Base-by-base conservation (phyloP, 1,140 invertebrate genomes). In the Ostrea edulis region DNA sequence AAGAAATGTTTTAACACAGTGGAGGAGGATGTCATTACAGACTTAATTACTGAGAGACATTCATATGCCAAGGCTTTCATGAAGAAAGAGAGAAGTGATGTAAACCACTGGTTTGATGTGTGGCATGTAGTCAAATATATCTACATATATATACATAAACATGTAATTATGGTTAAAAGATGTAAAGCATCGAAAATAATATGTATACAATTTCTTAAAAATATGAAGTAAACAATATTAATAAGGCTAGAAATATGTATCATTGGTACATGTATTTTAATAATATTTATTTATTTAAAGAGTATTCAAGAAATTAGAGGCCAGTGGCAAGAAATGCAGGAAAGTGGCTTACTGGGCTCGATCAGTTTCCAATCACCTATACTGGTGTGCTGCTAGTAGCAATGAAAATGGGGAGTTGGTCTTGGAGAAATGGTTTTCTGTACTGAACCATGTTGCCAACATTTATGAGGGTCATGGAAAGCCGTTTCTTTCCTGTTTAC, bases 391-490 rank as follows among this genome's bases (percentile, higher is more conserved):
- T 54, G 87, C 87, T 51, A 54, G 71, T 54, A 85, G 83, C 12
- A 29, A 88, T n/a, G 86, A 85, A 29, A 35, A 90, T 62, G 82
- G 51, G n/a, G 85, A 91, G 35, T 11, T 89, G 11, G 87, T 90
- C 4, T 14, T 52, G 0, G 25, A 84, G 9, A 89, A 90, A 82
- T 91, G 90, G 89, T 25, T 68, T 3, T 88, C 88, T 8, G 25
- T 90, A 5, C 35, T 84, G 3, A 89, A 90, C 87, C 90, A 90
- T 84, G 85, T 90, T 12, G 9, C 44, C 17, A 84, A 88, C 53
- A 53, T 90, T 29, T 88, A 90, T 85, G 55, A 87, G 0, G 86
- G 88, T 22, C 88, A 90, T 68, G 84, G 54, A 44, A 52, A 84
- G 8, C n/a, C 22, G 51, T 89, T 85, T 54, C 68, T 65, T 0